Evolutionary conservation across 1,140 invertebrate species (phyloP).

Genomic region (Drosophila tristis): DNA sequence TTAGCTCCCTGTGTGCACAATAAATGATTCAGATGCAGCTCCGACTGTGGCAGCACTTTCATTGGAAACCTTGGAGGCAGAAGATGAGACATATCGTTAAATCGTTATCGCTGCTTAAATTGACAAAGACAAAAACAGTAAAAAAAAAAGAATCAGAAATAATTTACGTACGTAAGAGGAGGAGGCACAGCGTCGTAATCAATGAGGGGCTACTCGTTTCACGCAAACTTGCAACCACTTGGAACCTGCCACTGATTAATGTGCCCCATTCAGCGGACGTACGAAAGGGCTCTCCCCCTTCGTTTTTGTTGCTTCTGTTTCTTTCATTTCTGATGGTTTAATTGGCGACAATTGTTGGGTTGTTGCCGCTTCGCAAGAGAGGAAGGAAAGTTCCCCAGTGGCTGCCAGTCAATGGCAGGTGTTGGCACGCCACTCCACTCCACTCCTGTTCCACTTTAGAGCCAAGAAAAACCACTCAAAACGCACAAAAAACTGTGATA

Average conservation of each 20-base stretch:
- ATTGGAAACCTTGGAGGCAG: slow-evolving; percentile 69
- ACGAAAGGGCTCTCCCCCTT: background rate
- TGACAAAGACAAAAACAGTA: slow-evolving; percentile 26
- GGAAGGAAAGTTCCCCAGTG: slow-evolving; percentile 56
- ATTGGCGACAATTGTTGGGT: slow-evolving; percentile 76
- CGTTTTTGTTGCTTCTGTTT: slow-evolving; percentile 1
- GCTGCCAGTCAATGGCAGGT: slow-evolving; percentile 35
- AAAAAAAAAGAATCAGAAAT: slow-evolving; percentile 36
- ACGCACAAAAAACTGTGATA: slow-evolving; percentile 31
- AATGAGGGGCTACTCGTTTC: slow-evolving; percentile 68
- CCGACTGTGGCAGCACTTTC: slow-evolving; percentile 39
- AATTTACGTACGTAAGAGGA: slow-evolving; percentile 61
- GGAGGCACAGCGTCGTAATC: slow-evolving; percentile 42
- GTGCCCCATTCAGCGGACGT: slow-evolving; percentile 34
- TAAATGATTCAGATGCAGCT: slow-evolving; percentile 56
- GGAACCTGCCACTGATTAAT: slow-evolving; percentile 73
- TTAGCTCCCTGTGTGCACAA: slow-evolving; percentile 66
- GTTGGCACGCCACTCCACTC: slow-evolving; percentile 7
- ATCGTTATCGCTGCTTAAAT: slow-evolving; percentile 45
- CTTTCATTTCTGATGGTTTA: slow-evolving; percentile 50
- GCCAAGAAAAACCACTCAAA: slow-evolving; percentile 6
- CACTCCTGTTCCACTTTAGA: slow-evolving; percentile 38
- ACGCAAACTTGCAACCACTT: slow-evolving; percentile 47
- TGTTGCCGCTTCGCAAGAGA: slow-evolving; percentile 32
- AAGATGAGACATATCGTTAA: slow-evolving; percentile 37